A percentile compares a stretch with the other conserved stretches of the same genome.
Evolutionary conservation across 2,113 vertebrate genomes (phyloP).

Genomic region (Vulpes ferrilata): DNA sequence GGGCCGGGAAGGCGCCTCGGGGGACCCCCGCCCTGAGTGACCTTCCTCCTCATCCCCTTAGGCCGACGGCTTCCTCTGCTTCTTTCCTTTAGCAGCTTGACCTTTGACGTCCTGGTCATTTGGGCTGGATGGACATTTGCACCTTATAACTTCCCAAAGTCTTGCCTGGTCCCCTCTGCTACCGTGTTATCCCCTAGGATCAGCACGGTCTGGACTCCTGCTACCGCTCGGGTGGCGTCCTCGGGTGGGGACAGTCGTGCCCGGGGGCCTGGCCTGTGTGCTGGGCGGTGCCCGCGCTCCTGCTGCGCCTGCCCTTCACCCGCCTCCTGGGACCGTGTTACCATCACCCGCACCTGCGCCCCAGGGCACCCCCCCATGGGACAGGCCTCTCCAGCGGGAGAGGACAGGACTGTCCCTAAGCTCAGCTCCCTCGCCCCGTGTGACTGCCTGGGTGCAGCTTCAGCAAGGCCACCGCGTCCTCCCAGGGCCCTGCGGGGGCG

Average conservation of each 20-base stretch:
- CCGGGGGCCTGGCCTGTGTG: accelerated
- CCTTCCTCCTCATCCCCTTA: accelerated
- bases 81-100: not conserved
- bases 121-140: not conserved
- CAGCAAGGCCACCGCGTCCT: not conserved
- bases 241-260: not conserved
- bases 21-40: not conserved
- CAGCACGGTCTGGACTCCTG: not conserved
- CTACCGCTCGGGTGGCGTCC: accelerated
- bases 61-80: not conserved
- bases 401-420: conserved; percentile 13
- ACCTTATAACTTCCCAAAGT: not conserved
- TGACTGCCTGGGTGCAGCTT: not conserved
- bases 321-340: conserved; percentile 33
- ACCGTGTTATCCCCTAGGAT: not conserved
- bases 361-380: not conserved
- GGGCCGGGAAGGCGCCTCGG: not conserved
- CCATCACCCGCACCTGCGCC: not conserved
- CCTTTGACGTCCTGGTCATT: not conserved
- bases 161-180: not conserved
- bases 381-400: not conserved
- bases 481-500: not conserved
- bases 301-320: not conserved
- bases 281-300: accelerated
- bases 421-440: not conserved